phyloP scores from a whole-genome alignment of 2,797 vertebrate species.

The Premnoplex brunnescens region DNA sequence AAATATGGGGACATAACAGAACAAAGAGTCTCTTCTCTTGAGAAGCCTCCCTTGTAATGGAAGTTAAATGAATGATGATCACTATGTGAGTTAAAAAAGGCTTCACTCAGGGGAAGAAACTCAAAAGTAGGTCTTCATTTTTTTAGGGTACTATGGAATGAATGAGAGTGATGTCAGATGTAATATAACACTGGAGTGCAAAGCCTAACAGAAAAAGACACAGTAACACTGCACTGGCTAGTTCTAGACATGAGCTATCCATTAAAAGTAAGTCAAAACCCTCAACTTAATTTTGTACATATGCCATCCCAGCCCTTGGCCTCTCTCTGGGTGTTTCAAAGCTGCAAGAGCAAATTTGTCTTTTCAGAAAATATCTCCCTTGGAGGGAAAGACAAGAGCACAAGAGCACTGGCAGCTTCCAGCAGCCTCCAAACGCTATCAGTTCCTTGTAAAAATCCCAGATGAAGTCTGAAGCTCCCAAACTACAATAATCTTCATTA shows the following conservation, averaged over 20 bases:
- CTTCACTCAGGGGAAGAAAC: constrained; percentile 9
- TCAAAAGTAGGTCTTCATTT: constrained; percentile 48
- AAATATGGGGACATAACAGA: background rate
- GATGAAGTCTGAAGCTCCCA: background rate
- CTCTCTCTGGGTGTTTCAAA: background rate
- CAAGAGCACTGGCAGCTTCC: background rate
- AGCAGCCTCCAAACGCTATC: background rate
- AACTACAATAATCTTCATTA: background rate
- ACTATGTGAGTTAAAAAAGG: background rate
- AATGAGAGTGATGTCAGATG: constrained; percentile 40
- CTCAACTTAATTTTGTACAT: constrained; percentile 27
- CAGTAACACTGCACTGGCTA: background rate
- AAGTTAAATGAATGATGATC: constrained; percentile 6
- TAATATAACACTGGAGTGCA: constrained; percentile 42
- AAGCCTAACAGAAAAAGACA: constrained; percentile 44
- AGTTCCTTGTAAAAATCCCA: background rate
- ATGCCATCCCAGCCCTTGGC: background rate
- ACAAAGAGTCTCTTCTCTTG: background rate
- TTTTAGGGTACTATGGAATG: constrained; percentile 31
- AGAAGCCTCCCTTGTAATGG: background rate
- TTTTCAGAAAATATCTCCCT: constrained; percentile 3
- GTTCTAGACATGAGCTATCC: constrained; percentile 27
- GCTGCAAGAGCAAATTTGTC: constrained; percentile 24
- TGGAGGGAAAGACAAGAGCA: background rate
- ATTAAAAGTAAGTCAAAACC: constrained; percentile 38